Evolutionary conservation across 2,797 vertebrate species (phyloP).

Genomic region (Megalops cyprinoides): DNA sequence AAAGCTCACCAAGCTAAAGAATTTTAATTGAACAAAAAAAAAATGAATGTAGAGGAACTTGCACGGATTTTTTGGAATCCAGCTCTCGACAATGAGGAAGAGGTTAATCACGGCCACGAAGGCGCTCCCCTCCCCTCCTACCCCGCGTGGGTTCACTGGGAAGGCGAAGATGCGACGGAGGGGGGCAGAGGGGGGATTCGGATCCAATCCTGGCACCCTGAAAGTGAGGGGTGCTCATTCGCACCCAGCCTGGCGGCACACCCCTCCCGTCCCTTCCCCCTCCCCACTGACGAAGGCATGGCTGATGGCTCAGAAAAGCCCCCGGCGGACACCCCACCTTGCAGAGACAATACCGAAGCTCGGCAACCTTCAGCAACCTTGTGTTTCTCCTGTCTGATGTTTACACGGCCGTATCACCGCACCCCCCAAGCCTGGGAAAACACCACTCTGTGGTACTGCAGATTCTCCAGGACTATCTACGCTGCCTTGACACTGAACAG

Average conservation of each 20-base stretch:
- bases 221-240: too few species aligned
- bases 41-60: not conserved
- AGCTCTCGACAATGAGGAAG: not conserved
- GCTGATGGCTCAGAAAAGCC: too few species aligned
- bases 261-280: too few species aligned
- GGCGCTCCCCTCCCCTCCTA: not conserved
- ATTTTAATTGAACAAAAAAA: conserved; percentile 69
- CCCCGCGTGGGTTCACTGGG: not conserved
- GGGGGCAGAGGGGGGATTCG: not conserved
- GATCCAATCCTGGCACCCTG: too few species aligned
- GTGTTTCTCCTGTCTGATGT: too few species aligned
- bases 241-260: too few species aligned
- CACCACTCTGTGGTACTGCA: not conserved
- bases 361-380: too few species aligned
- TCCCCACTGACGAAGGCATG: too few species aligned
- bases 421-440: too few species aligned
- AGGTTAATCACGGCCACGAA: not conserved
- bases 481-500: not conserved
- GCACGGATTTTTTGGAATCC: not conserved
- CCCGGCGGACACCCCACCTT: not conserved
- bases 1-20: conserved; percentile 55
- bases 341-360: not conserved
- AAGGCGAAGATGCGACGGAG: not conserved
- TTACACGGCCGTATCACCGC: too few species aligned
- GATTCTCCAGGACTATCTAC: not conserved